A percentile compares a stretch with the other conserved stretches of the same genome.
Conservation (phyloP, 2,113 vertebrate species). For the Oxygymnocypris stewartii region DNA sequence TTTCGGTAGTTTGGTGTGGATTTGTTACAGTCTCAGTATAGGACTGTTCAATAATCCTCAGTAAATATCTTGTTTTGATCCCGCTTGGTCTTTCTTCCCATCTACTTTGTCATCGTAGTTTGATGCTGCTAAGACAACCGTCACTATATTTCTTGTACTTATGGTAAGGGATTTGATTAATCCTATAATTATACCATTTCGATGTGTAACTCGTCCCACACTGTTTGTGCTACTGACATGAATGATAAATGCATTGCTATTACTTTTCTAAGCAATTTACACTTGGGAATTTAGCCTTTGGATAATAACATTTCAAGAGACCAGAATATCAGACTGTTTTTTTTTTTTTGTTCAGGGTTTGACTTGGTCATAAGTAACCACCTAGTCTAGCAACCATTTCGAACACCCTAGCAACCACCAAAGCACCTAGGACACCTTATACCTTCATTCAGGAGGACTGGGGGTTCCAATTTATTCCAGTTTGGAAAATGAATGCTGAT, state of each 20-base stretch:
- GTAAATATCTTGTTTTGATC: conserved; percentile 21
- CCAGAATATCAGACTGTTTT: neutral
- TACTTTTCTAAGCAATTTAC: neutral
- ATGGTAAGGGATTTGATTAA: neutral
- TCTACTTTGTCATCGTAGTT: neutral
- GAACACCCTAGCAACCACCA: neutral
- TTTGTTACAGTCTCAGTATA: neutral
- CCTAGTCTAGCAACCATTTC: neutral
- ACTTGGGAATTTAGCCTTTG: neutral
- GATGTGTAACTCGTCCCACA: neutral
- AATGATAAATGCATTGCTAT: neutral
- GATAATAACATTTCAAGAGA: neutral
- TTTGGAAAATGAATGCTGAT: neutral
- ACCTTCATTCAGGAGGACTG: neutral
- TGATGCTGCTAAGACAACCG: neutral
- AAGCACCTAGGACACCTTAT: neutral
- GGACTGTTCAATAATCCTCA: neutral
- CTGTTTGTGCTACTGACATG: neutral
- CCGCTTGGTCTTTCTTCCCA: neutral
- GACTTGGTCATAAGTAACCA: neutral
- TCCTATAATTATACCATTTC: neutral
- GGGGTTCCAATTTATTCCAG: neutral
- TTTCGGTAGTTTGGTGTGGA: neutral
- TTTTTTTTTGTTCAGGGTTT: no score
- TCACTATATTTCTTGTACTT: neutral